Evolutionary conservation across 2,888 invertebrate genomes (phyloP), one percentile per base, ranked within the genome.

Genomic region (Cephonodes hylas): DNA sequence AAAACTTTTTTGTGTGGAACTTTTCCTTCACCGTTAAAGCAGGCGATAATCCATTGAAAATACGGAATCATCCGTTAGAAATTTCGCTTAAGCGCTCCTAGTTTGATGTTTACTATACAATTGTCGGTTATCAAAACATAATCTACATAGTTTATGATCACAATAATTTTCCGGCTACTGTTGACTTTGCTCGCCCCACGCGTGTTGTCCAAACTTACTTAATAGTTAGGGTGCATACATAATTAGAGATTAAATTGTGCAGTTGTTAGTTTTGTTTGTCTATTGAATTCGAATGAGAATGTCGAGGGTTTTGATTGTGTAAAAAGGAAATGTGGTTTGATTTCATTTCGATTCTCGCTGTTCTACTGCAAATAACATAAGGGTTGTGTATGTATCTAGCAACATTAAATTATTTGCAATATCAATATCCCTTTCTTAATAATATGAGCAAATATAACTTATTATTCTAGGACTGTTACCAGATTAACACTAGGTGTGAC

Each of bases 211-310:
- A 53, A 53, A 27, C 15, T 31, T 18, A 31, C 53, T 38, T 48
- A 48, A 48, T 27, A 27, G 48, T 48, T 53, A 27, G 53, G 53
- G 53, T 53, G 53, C 53, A 53, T 53, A 31, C 31, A 27, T 53
- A 53, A 53, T 53, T 31, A 27, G 31, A 53, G 53, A 53, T 53
- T 31, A 53, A 53, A 53, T 53, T 53, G 53, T 53, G 15, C 31
- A 31, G 53, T 53, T 53, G 53, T 48, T 25, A 48, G 15, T 48
- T 48, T 2, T 48, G 48, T 53, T 53, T 53, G 53, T 53, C 15
- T 31, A 27, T 27, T 53, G 53, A 53, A 53, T 53, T 53, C 18
- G 7, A 48, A 48, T 48, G 53, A 18, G 18, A 18, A 18, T 53
- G 18, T 18, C 18, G 27, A 31, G 31, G 18, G 53, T 53, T 27